These are phyloP conservation scores for Streptopelia turtur DNA, from an alignment of 2,797 vertebrate genomes.

Conservation along the genomic window DNA sequence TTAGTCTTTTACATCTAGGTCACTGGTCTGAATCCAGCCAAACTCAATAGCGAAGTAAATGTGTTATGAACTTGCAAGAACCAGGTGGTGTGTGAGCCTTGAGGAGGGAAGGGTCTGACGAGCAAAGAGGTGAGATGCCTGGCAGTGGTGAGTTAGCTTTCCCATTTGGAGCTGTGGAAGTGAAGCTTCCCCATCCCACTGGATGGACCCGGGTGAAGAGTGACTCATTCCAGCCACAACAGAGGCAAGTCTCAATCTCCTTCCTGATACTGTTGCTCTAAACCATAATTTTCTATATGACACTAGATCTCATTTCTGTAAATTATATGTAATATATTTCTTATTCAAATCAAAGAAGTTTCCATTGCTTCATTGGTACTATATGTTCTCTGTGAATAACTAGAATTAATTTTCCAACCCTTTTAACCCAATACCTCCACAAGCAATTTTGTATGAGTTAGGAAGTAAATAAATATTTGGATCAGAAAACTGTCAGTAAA, in stretches of 20 bases:
- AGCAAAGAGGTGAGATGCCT: not conserved
- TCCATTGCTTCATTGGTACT: constrained; percentile 13
- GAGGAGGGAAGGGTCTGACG: not conserved
- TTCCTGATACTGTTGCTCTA: not conserved
- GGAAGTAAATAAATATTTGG: constrained; percentile 62
- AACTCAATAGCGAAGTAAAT: not conserved
- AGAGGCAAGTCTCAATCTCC: not conserved
- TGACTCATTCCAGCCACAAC: not conserved
- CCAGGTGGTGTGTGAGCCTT: not conserved
- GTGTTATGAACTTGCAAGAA: not conserved
- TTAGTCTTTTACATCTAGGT: constrained; percentile 24
- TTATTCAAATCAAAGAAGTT: constrained; percentile 4
- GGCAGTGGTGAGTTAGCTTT: not conserved
- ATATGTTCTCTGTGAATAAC: constrained; percentile 24
- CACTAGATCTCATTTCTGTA: not conserved
- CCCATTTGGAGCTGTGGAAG: not conserved
- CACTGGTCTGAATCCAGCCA: not conserved
- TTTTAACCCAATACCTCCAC: constrained; percentile 26
- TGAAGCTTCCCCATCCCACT: not conserved
- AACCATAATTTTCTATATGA: not conserved
- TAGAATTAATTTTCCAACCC: constrained; percentile 14
- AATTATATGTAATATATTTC: constrained; percentile 11
- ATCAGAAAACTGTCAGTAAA: constrained; percentile 42
- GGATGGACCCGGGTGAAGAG: not conserved
- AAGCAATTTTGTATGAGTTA: constrained; percentile 55